Base-by-base conservation (phyloP, 2,113 vertebrate genomes). In the Ivindomyrus marchei region DNA sequence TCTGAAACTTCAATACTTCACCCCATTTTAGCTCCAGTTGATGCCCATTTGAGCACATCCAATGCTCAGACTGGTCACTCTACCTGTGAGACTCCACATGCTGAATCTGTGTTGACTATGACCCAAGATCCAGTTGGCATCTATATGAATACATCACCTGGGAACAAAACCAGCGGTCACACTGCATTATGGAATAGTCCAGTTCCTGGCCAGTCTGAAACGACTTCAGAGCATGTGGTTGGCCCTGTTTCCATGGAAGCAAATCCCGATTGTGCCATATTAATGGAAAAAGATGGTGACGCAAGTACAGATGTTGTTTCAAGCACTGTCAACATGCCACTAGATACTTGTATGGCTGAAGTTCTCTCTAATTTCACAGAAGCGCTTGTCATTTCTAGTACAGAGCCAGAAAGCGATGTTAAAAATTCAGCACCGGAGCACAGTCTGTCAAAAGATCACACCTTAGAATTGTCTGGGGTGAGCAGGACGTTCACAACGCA, bases 251-350 rank as follows among this genome's bases (percentile, higher is more conserved):
- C 90, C 8, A 19, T 89, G 9, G 70, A 39, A 58, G 4, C 58
- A 21, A 6, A 19, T 24, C 19, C 24, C 0, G 50, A 91, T 36
- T 90, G 90, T 52, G 91, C 91, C 9, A 56, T 42, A 7, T 39
- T 27, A 13, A 4, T 24, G 31, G 9, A 15, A 42, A 15, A 39
- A 47, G 66, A 89, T 70, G 47, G 88, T 88, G 84, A 87, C 21
- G n/a, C 88, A 62, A 86, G 87, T 39, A 90, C 93, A 21, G 94
- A 95, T 10, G 49, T 91, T 56, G 94, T 95, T 3, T 95, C 95
- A 21, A 96, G 95, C 74, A 94, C 95, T 10, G 92, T 94, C 53
- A 91, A 74, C 88, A 83, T 89, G 0, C 50, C 93, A 66, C 91
- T 94, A 39, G 92, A 93, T 53, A 89, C 94, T 62, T 93, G 90